These are phyloP conservation scores for Agrotis exclamationis DNA, from an alignment of 2,888 invertebrate genomes.

Conservation along the genomic window DNA sequence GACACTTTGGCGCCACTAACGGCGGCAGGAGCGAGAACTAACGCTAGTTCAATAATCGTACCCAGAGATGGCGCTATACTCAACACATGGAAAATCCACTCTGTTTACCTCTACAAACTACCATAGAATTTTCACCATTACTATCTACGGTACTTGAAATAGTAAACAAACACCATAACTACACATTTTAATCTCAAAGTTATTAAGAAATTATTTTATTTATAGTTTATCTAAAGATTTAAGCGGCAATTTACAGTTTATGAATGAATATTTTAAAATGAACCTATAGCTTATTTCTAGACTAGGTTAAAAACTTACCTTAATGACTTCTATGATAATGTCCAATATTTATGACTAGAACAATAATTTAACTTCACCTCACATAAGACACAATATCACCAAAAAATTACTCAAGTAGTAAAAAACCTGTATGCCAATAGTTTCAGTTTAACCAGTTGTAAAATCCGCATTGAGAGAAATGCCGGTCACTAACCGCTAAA, in stretches of 20 bases:
- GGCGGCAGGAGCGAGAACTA: slow-evolving; percentile 74
- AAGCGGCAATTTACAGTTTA: background rate
- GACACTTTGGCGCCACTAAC: slow-evolving; percentile 84
- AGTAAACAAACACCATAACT: slow-evolving; percentile 56
- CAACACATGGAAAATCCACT: slow-evolving; percentile 47
- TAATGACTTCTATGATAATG: slow-evolving; percentile 40
- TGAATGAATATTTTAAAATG: slow-evolving; percentile 2
- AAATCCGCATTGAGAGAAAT: slow-evolving; percentile 74
- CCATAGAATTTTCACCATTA: slow-evolving; percentile 50
- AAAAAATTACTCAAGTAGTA: slow-evolving; percentile 57
- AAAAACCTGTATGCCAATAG: slow-evolving; percentile 48
- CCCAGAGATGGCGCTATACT: slow-evolving; percentile 80
- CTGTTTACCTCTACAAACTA: slow-evolving; percentile 59
- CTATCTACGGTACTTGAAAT: slow-evolving; percentile 41
- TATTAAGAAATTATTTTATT: background rate
- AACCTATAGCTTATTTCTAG: background rate
- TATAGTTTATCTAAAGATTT: background rate
- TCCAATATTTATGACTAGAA: slow-evolving; percentile 11
- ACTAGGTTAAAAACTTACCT: slow-evolving; percentile 61
- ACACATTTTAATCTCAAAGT: background rate
- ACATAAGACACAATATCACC: slow-evolving; percentile 65
- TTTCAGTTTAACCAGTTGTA: slow-evolving; percentile 65
- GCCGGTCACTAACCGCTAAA: slow-evolving; percentile 72
- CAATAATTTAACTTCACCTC: slow-evolving; percentile 61
- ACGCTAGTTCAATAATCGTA: slow-evolving; percentile 33